These are phyloP conservation scores for Rattus norvegicus DNA, from an alignment of 2,113 vertebrate genomes.

Conservation along the genomic window DNA sequence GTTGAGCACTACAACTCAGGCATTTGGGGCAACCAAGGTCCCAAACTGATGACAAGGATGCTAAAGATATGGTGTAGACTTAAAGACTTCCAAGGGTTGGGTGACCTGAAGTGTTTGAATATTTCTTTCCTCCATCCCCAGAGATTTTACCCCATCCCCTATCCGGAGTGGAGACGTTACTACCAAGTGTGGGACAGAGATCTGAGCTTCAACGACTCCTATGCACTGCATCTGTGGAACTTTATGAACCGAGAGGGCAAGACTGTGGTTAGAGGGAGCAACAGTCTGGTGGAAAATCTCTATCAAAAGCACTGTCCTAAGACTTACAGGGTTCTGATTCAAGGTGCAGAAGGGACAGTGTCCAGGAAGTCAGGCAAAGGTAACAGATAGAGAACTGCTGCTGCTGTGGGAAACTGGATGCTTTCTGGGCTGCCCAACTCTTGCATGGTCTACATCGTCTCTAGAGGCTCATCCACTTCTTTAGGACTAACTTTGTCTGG, in stretches of 20 bases:
- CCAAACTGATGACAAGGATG: constrained; percentile 86
- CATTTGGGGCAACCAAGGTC: constrained; percentile 89
- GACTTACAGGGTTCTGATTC: constrained; percentile 82
- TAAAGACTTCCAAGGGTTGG: constrained; percentile 74
- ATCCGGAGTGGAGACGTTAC: constrained; percentile 82
- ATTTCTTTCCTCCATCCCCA: constrained; percentile 87
- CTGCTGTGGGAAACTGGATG: accelerated
- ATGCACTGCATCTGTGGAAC: constrained; percentile 88
- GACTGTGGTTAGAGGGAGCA: constrained; percentile 81
- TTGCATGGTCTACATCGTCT: neutral
- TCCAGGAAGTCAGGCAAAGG: neutral
- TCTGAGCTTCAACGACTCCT: constrained; percentile 85
- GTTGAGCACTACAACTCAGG: constrained; percentile 86
- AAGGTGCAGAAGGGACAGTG: neutral
- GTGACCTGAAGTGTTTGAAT: constrained; percentile 85
- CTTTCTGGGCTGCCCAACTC: neutral
- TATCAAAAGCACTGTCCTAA: constrained; percentile 85
- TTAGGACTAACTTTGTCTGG: neutral
- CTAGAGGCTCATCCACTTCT: neutral
- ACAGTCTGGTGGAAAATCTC: constrained; percentile 85
- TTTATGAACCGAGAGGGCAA: constrained; percentile 85
- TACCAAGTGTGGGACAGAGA: constrained; percentile 85
- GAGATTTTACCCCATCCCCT: constrained; percentile 88
- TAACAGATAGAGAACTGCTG: neutral
- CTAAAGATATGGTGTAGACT: constrained; percentile 85